Evolutionary conservation across 1,140 invertebrate genomes (phyloP).

Genomic region (Tetraneura akinire): DNA sequence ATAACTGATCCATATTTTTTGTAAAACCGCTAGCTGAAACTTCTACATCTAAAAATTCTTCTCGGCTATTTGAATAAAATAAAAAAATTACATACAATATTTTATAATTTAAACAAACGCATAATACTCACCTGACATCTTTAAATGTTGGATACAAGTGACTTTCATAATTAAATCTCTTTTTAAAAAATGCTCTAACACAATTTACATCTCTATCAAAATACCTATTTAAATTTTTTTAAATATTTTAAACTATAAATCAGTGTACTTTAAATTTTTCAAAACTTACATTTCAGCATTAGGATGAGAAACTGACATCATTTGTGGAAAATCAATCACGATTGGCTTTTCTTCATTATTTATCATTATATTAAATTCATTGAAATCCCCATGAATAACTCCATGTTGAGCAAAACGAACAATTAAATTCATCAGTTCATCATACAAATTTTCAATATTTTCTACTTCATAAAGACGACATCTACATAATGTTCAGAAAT

Average conservation of each 20-base stretch:
- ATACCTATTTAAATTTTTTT: constrained; percentile 73
- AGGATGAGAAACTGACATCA: constrained; percentile 90
- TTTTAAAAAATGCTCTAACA: constrained; percentile 88
- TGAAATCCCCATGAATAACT: constrained; percentile 98
- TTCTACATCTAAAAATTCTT: constrained; percentile 83
- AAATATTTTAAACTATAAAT: background rate
- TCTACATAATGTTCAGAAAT: constrained; percentile 60
- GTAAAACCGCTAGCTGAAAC: constrained; percentile 89
- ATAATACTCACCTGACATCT: constrained; percentile 68
- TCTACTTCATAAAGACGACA: constrained; percentile 79
- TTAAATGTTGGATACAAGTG: constrained; percentile 82
- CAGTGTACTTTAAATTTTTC: background rate
- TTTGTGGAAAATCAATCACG: constrained; percentile 99
- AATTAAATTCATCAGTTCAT: constrained; percentile 94
- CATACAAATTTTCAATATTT: constrained; percentile 81
- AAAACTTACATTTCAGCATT: constrained; percentile 85
- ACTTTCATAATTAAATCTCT: constrained; percentile 90
- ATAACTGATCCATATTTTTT: constrained; percentile 72
- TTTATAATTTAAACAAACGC: constrained; percentile 53
- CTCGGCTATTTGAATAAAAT: constrained; percentile 64
- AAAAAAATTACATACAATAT: constrained; percentile 11
- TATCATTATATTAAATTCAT: constrained; percentile 98
- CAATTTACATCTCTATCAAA: constrained; percentile 96
- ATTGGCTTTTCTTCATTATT: constrained; percentile 78
- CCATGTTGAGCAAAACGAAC: constrained; percentile 88